phyloP scores from a whole-genome alignment of 2,888 invertebrate genomes.

The Drosophila picticornis region DNA sequence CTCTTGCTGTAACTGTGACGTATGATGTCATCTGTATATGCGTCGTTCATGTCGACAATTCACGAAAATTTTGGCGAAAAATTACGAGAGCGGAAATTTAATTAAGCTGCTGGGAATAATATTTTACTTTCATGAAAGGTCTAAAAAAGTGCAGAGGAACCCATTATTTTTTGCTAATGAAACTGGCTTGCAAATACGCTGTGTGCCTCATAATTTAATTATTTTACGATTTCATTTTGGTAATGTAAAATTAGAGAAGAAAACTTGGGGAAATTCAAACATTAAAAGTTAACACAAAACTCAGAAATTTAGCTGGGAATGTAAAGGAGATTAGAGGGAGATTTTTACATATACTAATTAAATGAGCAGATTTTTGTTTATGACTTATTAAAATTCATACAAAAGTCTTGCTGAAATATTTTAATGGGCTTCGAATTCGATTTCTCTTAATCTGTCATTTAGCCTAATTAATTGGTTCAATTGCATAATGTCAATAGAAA shows the following conservation, averaged over 20 bases:
- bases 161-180: not conserved
- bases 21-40: conserved; percentile 40
- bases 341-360: not conserved
- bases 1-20: conserved; percentile 44
- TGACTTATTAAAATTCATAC: not conserved
- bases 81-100: conserved; percentile 32
- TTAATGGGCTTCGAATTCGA: not conserved
- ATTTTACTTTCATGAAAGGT: not conserved
- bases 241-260: not conserved
- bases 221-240: not conserved
- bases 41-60: conserved; percentile 21
- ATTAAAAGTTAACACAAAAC: not conserved
- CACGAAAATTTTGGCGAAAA: conserved; percentile 21
- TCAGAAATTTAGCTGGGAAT: not conserved
- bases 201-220: not conserved
- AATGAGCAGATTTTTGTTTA: too few relatives aligned
- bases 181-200: not conserved
- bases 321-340: not conserved
- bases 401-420: not conserved
- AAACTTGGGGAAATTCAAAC: not conserved
- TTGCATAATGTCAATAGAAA: not conserved
- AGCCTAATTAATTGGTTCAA: not conserved
- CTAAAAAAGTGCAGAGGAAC: not conserved
- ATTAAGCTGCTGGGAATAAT: conserved; percentile 22
- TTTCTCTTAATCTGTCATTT: not conserved